Evolutionary conservation across 2,113 vertebrate species (phyloP), one percentile per base, ranked within the genome.

Genomic region (Anolis sagrei): DNA sequence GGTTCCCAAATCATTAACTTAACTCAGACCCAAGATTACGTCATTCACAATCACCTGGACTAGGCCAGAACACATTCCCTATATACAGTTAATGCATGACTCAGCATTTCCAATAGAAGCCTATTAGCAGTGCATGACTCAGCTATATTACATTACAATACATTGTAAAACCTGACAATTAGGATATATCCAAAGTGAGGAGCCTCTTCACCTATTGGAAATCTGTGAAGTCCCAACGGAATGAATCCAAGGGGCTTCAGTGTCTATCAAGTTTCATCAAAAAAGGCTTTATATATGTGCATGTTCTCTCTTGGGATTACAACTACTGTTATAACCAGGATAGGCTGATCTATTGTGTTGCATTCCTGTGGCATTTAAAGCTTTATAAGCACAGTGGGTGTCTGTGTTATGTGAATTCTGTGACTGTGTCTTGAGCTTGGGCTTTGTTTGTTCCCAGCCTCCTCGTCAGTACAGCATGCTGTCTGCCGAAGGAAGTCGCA

Each of bases 401-500:
- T 8, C 21, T 58, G 27, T 29, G 23, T 27, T 7, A 7, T 8
- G 9, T 69, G 61, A 44, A 10, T 34, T 21, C 4, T 9, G 23
- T 29, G 23, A 34, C 16, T 14, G 16, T 48, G 36, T n/a, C 14
- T 76, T 51, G n/a, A 64, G 16, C 21, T 11, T 32, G 5, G 36
- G 3, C 29, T 48, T 64, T 61, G 8, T 58, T 39, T 14, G 13
- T 66, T 44, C 19, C 11, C 94, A 98, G 98, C 90, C 96, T 1
- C 92, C 96, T 49, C 97, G 98, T 44, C 94, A 97, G 81, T 92
- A 95, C 91, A 96, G 95, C 68, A 86, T 92, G 1, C 96, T 98
- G 34, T 98, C 98, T 0, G 97, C 97, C 0, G 98, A 98, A 89
- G 97, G 97, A 73, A 98, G 97, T 89, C 95, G 97, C 85, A 97